Evolutionary conservation across 2,797 vertebrate genomes (phyloP), one percentile per base, ranked within the genome.

Genomic region (Darevskia nairensis): DNA sequence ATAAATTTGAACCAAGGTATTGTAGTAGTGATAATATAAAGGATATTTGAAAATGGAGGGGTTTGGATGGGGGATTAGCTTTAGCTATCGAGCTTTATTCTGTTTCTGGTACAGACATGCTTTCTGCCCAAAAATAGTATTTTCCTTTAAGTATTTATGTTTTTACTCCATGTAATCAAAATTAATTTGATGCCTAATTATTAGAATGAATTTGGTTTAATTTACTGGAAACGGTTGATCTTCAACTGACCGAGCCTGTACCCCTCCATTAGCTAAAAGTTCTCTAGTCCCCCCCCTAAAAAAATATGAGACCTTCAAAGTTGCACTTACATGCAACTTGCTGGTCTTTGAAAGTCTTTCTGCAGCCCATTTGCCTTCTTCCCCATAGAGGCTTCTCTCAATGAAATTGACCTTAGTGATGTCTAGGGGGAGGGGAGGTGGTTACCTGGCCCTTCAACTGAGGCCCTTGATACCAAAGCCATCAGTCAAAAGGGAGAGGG

Each of bases 81-180:
- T 93, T 41, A 35, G 0, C 59, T 61, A 55, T 6, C 1, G 1
- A 23, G 86, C 41, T 68, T 82, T 89, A 7, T 23, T 35, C 19
- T 27, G n/a, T 85, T 0, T 80, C 75, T 88, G 89, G 59, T 84
- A 66, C 55, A 76, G 8, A 85, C 44, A 10, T 6, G n/a, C 0
- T 71, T 81, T 72, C 4, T 59, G 32, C 23, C 23, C 76, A 35
- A 66, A 39, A 76, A 4, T 10, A 8, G 39, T 87, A 10, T 10
- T 41, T 86, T 92, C 84, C 27, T 0, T 71, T 61, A 39, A 6
- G 80, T 87, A 72, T 39, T 89, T 25, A 72, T 88, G 32, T 85
- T 90, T 82, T 85, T 89, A 44, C 89, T 86, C 46, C 84, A 69
- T 90, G 7, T 92, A 90, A 72, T 3, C 79, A 92, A 92, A 92